Evolutionary conservation across 2,113 vertebrate genomes (phyloP), one percentile per base, ranked within the genome.

Genomic region (Pseudorectes ferrugineus): DNA sequence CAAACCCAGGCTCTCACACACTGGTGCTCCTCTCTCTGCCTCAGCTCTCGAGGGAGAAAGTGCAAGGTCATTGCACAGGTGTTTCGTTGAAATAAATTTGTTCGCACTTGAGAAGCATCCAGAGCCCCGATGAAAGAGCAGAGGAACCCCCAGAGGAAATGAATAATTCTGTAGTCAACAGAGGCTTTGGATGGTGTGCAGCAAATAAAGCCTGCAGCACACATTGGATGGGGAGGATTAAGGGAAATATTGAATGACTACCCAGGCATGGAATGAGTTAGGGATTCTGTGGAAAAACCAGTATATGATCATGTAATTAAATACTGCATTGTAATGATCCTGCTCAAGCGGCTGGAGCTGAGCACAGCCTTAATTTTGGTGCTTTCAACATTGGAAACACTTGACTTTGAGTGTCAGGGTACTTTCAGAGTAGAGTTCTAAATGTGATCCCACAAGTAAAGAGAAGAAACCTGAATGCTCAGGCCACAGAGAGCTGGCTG

Each of bases 271-370:
- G 88, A 92, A 93, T 62, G 75, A 95, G 46, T 28, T 66, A 36
- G 82, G 63, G 71, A 86, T 90, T 83, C 85, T 70, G 55, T 93
- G 91, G 95, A 94, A 96, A 95, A 96, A 92, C 38, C 45, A 71
- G 67, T 95, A 83, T 70, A 73, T 70, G 63, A 54, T 92, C 75
- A 51, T 70, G 82, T 94, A 92, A 94, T 94, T 95, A 96, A 92
- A 83, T 62, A 68, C 54, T 54, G 59, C 54, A 62, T 74, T 62
- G 57, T 83, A 92, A 85, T 90, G 92, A 88, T 90, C 63, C 54
- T 73, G 43, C 33, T 94, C 21, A 70, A 83, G 88, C 89, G 74
- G 48, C n/a, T 48, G 81, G 52, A 80, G 74, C n/a, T 45, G 72
- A 80, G 68, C 61, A 42, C 9, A 83, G 63, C 33, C 74, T 72